Evolutionary conservation across 1,140 invertebrate genomes (phyloP).

Genomic region (Asbolus verrucosus): DNA sequence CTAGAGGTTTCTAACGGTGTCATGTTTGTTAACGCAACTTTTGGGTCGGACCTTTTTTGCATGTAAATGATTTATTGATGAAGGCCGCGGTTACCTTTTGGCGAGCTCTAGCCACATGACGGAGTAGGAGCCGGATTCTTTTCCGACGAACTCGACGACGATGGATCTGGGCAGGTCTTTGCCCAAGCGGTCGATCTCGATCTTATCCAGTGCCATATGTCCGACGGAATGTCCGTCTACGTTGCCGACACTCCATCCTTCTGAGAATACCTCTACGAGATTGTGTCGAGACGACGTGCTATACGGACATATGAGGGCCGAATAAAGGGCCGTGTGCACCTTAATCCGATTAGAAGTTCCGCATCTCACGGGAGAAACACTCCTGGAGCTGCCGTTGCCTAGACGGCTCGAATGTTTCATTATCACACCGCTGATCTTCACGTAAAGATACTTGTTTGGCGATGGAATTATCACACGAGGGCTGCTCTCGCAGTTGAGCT

Average conservation of each 20-base stretch:
- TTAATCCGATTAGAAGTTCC: slow-evolving; percentile 78
- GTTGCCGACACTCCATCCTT: slow-evolving; percentile 77
- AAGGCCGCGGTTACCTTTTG: slow-evolving; percentile 68
- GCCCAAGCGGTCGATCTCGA: slow-evolving; percentile 70
- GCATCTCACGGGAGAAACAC: slow-evolving; percentile 68
- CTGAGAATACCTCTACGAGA: slow-evolving; percentile 84
- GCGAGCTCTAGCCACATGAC: slow-evolving; percentile 88
- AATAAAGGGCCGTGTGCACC: slow-evolving; percentile 76
- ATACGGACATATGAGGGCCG: slow-evolving; percentile 79
- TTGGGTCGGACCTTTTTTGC: too few relatives aligned
- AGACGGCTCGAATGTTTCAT: slow-evolving; percentile 70
- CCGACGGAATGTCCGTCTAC: slow-evolving; percentile 56
- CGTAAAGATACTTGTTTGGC: slow-evolving; percentile 75
- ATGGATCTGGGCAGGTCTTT: slow-evolving; percentile 75
- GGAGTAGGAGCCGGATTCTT: slow-evolving; percentile 78
- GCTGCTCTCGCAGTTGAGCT: slow-evolving; percentile 81
- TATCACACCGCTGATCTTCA: slow-evolving; percentile 75
- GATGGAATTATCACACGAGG: slow-evolving; percentile 85
- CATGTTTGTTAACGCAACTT: too few relatives aligned
- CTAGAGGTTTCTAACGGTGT: too few relatives aligned
- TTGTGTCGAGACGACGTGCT: slow-evolving; percentile 70
- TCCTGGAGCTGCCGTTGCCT: slow-evolving; percentile 64
- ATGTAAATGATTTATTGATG: too few relatives aligned
- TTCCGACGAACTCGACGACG: slow-evolving; percentile 81
- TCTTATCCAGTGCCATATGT: slow-evolving; percentile 66